Conservation (phyloP, 92 coral and sea anemone genomes). For the Heteractis magnifica region DNA sequence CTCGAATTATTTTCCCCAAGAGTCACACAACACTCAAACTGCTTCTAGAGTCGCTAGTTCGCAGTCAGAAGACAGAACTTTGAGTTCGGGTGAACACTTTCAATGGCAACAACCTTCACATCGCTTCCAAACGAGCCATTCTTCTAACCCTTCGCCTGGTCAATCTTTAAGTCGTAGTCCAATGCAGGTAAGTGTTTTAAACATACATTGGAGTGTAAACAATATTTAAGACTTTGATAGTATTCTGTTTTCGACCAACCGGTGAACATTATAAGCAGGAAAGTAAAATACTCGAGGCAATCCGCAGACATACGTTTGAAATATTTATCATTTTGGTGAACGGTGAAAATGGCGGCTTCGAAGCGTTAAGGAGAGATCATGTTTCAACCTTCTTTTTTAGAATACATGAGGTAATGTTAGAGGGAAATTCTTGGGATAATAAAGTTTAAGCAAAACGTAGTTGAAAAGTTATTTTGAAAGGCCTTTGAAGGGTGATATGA, state of each 20-base stretch:
- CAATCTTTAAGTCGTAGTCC: slow-evolving; percentile 64
- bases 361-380: slow-evolving; percentile 75
- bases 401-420: not conserved
- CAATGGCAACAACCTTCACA: slow-evolving; percentile 57
- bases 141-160: slow-evolving; percentile 60
- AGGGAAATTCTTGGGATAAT: not conserved
- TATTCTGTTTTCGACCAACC: slow-evolving; percentile 35
- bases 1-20: slow-evolving; percentile 71
- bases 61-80: slow-evolving; percentile 74
- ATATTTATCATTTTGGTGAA: slow-evolving; percentile 72
- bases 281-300: slow-evolving; percentile 30
- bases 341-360: slow-evolving; percentile 85
- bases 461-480: not conserved
- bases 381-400: slow-evolving; percentile 50
- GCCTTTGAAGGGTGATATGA: slow-evolving; percentile 50
- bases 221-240: slow-evolving; percentile 15
- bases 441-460: not conserved
- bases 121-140: slow-evolving; percentile 48
- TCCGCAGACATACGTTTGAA: slow-evolving; percentile 75
- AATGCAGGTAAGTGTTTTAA: slow-evolving; percentile 69
- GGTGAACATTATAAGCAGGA: slow-evolving; percentile 23
- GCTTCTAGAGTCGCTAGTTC: slow-evolving; percentile 64
- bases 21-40: slow-evolving; percentile 62
- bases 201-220: not conserved
- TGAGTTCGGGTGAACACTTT: slow-evolving; percentile 75